Conservation (phyloP, 2,113 vertebrate genomes). For the Mixornis gularis region DNA sequence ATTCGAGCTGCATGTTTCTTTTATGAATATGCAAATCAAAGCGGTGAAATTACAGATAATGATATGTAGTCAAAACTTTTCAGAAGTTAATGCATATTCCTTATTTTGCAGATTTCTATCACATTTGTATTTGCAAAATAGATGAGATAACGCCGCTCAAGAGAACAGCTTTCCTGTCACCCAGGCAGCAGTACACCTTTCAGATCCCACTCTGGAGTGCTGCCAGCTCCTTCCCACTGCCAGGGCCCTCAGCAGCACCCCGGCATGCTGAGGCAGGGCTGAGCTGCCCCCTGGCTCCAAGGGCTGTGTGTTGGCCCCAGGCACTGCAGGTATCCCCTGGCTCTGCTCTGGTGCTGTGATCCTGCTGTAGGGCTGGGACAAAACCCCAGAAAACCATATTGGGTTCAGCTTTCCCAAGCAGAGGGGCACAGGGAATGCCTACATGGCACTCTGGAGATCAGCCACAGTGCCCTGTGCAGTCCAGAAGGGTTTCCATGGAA, state of each 20-base stretch:
- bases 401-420: neutral
- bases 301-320: neutral
- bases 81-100: slow-evolving; percentile 58
- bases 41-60: slow-evolving; percentile 57
- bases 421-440: fast-evolving
- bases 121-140: slow-evolving; percentile 64
- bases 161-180: slow-evolving; percentile 43
- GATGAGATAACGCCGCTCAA: slow-evolving; percentile 21
- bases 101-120: slow-evolving; percentile 65
- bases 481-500: neutral
- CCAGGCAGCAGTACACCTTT: neutral
- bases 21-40: slow-evolving; percentile 67
- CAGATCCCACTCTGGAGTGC: neutral
- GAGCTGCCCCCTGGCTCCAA: fast-evolving
- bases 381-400: fast-evolving
- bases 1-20: slow-evolving; percentile 45
- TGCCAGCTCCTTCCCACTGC: neutral
- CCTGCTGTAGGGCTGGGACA: neutral
- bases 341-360: fast-evolving
- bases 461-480: neutral
- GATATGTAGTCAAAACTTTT: slow-evolving; percentile 64
- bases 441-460: neutral
- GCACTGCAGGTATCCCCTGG: fast-evolving
- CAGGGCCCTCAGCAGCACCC: neutral
- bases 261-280: neutral